Evolutionary conservation across 2,888 invertebrate species (phyloP), one percentile per base, ranked within the genome.

Genomic region (Nemapogon koenigi): DNA sequence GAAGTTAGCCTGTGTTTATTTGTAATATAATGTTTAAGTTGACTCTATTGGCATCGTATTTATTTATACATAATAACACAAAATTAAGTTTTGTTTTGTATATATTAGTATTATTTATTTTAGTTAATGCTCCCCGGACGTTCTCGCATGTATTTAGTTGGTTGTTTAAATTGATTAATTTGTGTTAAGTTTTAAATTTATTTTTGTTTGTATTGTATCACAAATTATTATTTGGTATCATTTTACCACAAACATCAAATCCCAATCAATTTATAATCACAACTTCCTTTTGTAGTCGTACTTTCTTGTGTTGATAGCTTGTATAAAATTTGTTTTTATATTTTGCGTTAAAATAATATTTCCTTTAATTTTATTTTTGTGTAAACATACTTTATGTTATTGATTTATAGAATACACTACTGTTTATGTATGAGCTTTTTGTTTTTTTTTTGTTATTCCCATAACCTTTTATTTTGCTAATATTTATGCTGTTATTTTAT

Each of bases 371-470:
- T 75, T 78, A 73, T 76, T 76, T 73, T 69, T 70, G 71, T 76
- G 75, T 76, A 73, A 73, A 66, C 72, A 72, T 72, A 71, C 69
- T 60, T 62, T 76, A 76, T 76, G 76, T 76, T 76, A 76, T 76
- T 71, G 73, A 75, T 68, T n/a, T 61, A 76, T 76, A 78, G 72
- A 78, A 75, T 78, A 76, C 76, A 78, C 60, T 76, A 69, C 73
- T 75, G 76, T 75, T 75, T 76, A 78, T 76, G 76, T 78, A 78
- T 71, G 68, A 57, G 63, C 63, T 32, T 67, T 73, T 72, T 64
- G 59, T 66, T 69, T 69, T 49, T 50, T 50, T 57, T 62, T 61
- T 59, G 28, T 6, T n/a, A 7, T 28, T 7, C 8, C 28, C 26
- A 16, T 25, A 18, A 18, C 3, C 16, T 35, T 55, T 53, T 52